A percentile compares a stretch with the other conserved stretches of the same genome.
Evolutionary conservation across 1,140 invertebrate species (phyloP).

Genomic region (Penaeus indicus): DNA sequence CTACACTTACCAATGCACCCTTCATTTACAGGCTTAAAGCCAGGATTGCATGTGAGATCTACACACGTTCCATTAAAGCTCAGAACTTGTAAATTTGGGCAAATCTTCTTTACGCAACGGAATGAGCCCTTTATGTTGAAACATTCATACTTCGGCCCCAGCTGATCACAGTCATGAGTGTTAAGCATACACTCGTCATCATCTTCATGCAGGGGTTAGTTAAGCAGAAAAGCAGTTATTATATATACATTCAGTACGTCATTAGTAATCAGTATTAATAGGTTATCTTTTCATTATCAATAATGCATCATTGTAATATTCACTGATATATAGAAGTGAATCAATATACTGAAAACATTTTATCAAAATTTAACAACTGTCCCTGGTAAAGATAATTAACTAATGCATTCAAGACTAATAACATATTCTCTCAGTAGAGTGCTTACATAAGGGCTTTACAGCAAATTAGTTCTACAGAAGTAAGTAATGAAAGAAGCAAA

Average conservation of each 20-base stretch:
- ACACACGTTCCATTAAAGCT: conserved; percentile 68
- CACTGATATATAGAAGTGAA: background rate
- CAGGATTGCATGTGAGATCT: conserved; percentile 71
- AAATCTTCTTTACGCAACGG: conserved; percentile 78
- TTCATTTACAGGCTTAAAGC: conserved; percentile 72
- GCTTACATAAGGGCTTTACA: background rate
- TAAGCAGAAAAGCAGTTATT: background rate
- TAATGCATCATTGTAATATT: background rate
- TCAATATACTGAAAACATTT: background rate
- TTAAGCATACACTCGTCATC: conserved; percentile 91
- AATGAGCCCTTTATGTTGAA: conserved; percentile 87
- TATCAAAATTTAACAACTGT: no score
- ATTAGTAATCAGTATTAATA: background rate
- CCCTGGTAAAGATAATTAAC: no score
- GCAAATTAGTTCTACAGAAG: background rate
- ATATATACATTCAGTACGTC: background rate
- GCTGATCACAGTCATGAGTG: conserved; percentile 81
- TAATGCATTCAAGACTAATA: no score
- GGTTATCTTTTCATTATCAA: no score
- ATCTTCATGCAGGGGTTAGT: conserved; percentile 77
- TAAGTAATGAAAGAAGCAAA: background rate
- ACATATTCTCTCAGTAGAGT: background rate
- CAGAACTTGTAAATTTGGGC: conserved; percentile 70
- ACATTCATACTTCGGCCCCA: conserved; percentile 82
- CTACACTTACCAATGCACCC: conserved; percentile 73